A percentile compares a stretch with the other conserved stretches of the same genome.
Conservation (phyloP, 1,140 invertebrate species). For the Cylas formicarius region DNA sequence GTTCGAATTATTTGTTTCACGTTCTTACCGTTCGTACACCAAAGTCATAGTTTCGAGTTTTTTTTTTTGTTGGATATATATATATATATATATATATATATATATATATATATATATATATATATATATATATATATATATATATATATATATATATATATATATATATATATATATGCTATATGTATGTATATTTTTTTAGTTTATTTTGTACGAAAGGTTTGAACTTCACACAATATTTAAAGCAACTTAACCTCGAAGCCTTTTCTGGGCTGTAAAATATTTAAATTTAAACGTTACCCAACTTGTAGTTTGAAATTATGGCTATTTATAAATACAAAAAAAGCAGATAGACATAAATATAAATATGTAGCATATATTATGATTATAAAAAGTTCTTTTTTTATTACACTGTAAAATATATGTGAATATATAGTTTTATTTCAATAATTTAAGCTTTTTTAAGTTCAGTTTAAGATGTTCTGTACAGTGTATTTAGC, state of each 20-base stretch:
- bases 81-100: slow-evolving; percentile 1
- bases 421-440: slow-evolving; percentile 41
- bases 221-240: slow-evolving; percentile 11
- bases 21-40: background rate
- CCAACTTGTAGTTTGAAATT: slow-evolving; percentile 36
- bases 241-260: slow-evolving; percentile 19
- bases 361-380: slow-evolving; percentile 38
- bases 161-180: no score
- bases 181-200: slow-evolving; percentile 25
- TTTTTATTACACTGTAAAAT: slow-evolving; percentile 40
- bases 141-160: no score
- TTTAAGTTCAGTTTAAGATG: slow-evolving; percentile 39
- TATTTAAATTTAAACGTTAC: slow-evolving; percentile 34
- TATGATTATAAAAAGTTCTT: slow-evolving; percentile 36
- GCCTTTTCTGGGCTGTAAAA: slow-evolving; percentile 15
- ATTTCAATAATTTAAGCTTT: slow-evolving; percentile 37
- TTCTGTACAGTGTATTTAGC: slow-evolving; percentile 43
- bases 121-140: no score
- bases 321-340: slow-evolving; percentile 35
- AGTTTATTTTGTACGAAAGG: slow-evolving; percentile 24
- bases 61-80: background rate
- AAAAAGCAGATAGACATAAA: slow-evolving; percentile 36
- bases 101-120: no score
- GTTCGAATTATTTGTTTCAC: slow-evolving; percentile 7
- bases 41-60: no score